Evolutionary conservation across 2,113 vertebrate species (phyloP).

Genomic region (Anhinga rufa): DNA sequence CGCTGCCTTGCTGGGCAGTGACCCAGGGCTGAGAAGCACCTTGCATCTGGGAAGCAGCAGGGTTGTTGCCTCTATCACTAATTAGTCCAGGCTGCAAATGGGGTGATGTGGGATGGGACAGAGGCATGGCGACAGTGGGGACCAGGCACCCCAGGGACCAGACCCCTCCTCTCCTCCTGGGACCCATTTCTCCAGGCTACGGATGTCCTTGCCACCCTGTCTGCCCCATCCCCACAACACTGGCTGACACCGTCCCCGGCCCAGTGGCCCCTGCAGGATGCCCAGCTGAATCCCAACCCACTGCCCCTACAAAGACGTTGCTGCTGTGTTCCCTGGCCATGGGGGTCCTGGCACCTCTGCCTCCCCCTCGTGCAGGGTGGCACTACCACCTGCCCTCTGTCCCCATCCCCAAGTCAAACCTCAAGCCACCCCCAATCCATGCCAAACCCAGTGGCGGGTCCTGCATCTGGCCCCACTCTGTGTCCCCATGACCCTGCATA

Average conservation of each 20-base stretch:
- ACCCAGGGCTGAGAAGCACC: fast-evolving
- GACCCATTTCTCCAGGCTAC: background rate
- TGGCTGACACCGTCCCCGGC: background rate
- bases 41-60: background rate
- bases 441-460: fast-evolving
- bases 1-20: background rate
- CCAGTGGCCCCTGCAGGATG: background rate
- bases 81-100: background rate
- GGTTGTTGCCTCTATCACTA: background rate
- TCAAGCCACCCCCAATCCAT: fast-evolving
- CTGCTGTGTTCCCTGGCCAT: fast-evolving
- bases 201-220: background rate
- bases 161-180: background rate
- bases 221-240: background rate
- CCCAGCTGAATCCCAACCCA: fast-evolving
- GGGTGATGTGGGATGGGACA: background rate
- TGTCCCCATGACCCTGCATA: fast-evolving
- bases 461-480: background rate
- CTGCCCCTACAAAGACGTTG: background rate
- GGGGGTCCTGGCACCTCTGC: background rate
- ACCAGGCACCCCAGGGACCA: too few relatives aligned
- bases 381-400: background rate
- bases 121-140: fast-evolving
- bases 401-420: background rate
- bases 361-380: background rate